Evolutionary conservation across 1,140 invertebrate species (phyloP), one percentile per base, ranked within the genome.

Genomic region (Drosophila ohnishii): DNA sequence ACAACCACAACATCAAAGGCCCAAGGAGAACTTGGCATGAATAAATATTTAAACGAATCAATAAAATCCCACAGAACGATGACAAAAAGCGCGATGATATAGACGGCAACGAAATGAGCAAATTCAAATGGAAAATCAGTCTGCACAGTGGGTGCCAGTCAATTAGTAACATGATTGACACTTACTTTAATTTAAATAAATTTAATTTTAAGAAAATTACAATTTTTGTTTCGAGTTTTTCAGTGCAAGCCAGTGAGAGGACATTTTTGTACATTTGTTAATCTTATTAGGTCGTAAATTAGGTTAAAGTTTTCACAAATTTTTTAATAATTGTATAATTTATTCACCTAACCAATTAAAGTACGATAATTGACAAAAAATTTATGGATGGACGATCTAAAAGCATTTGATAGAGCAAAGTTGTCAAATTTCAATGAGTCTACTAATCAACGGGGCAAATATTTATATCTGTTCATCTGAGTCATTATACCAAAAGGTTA

Each of bases 11-110:
- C 53, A 45, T 57, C 37, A 69, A 69, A 25, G 53, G 19, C 30
- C 59, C 50, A 75, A 53, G 56, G 60, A 64, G 59, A 67, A 45
- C 37, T 51, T 32, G 35, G 57, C 70, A 71, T 73, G 70, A 73
- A 72, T 66, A 71, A 56, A 42, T 51, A 75, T 67, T 64, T 82
- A 60, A 86, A 78, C 82, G 74, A 85, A 85, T 85, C 82, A 78
- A 85, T 85, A 85, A 86, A 71, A 82, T 81, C 65, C 65, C 45
- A 57, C 55, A 57, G 35, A 67, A 78, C 65, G 59, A 69, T 81
- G 82, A 81, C 69, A 78, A 85, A 85, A 80, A 37, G 11, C 35
- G 60, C 61, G 40, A 70, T 62, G 48, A 47, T 30, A 44, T 44
- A 42, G 51, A 55, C 37, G 37, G 40, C 37, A n/a, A 32, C 53